Conservation (phyloP, 2,113 vertebrate genomes). For the Sturnira hondurensis region DNA sequence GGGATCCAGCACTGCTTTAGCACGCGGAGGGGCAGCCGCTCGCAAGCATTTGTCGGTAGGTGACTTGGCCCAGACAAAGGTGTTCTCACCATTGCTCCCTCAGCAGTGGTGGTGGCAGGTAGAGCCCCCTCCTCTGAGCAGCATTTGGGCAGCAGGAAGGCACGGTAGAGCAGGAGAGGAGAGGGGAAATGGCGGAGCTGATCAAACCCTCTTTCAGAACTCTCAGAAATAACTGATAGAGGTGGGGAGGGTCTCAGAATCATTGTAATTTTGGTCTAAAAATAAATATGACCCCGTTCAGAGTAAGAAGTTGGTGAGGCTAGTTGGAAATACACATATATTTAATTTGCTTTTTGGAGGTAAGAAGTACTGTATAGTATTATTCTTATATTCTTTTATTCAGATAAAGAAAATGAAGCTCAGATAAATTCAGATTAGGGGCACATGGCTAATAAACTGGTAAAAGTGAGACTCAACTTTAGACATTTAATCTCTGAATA, state of each 20-base stretch:
- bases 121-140: background rate
- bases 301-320: background rate
- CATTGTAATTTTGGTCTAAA: constrained; percentile 20
- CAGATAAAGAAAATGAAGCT: background rate
- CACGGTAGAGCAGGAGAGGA: background rate
- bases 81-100: background rate
- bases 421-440: constrained; percentile 24
- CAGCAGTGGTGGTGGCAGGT: fast-evolving
- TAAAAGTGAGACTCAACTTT: background rate
- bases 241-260: background rate
- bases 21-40: background rate
- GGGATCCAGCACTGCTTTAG: too few relatives aligned
- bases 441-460: background rate
- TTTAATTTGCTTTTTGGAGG: background rate
- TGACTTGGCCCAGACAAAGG: background rate
- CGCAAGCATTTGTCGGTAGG: background rate
- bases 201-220: background rate
- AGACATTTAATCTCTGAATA: background rate
- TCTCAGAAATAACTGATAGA: background rate
- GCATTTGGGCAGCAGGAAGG: fast-evolving
- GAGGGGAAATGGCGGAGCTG: background rate
- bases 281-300: constrained; percentile 6
- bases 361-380: background rate
- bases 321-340: background rate
- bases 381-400: constrained; percentile 15